Evolutionary conservation across 2,888 invertebrate genomes (phyloP), one percentile per base, ranked within the genome.

Genomic region (Eudemis profundana): DNA sequence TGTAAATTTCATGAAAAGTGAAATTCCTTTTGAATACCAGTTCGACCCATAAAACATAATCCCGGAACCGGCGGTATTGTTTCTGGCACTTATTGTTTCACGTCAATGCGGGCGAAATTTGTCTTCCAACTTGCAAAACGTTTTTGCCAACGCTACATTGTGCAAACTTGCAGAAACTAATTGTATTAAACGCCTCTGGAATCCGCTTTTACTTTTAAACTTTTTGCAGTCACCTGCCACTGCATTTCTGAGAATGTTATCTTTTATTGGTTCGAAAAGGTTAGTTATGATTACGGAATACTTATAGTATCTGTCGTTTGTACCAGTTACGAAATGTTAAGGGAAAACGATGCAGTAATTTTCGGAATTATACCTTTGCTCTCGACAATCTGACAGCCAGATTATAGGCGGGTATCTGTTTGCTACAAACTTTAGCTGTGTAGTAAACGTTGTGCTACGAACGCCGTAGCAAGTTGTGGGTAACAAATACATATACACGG

Each of bases 1-100:
- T 92, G 91, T 90, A 91, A 92, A 92, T 92, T 92, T 90, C 89
- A 87, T 90, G 91, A 92, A 92, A 92, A 92, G 91, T 92, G 91
- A 92, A 92, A 92, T 92, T 91, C 92, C 92, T 90, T 89, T 89
- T 88, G 90, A 92, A 90, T 84, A 81, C 87, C 85, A 81, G 78
- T 86, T 86, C 83, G 83, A 76, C 81, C 85, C 89, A 92, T 92
- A 92, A 90, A 90, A 65, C 71, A 71, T 90, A 87, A 90, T 85
- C 78, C 83, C 74, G 78, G 85, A 89, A 90, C 85, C 87, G 87
- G 79, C 81, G 86, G 85, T 79, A 89, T 92, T 92, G 92, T 92
- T 87, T 90, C 85, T 84, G 85, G 81, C 82, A 86, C 86, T 88
- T 87, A 90, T 90, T 91, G 91, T 90, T 87, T 87, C 79, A 79